Percentiles rank a stretch among this genome's conserved stretches.
Conservation (phyloP, 2,113 vertebrate species). For the Pomatorhinus ruficollis region DNA sequence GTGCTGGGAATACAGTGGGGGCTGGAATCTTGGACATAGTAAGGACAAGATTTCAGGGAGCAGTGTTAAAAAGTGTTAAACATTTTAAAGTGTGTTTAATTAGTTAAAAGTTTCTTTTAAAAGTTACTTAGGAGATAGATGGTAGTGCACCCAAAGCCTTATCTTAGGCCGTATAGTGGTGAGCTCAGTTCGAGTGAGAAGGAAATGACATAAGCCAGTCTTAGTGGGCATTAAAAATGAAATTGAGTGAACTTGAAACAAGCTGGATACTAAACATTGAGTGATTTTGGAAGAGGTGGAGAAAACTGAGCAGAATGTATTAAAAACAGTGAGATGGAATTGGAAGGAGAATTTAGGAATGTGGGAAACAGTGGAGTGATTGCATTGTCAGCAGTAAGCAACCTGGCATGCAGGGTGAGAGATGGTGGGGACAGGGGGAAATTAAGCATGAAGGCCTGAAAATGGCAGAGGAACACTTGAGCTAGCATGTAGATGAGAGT, state of each 20-base stretch:
- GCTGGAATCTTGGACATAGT: background rate
- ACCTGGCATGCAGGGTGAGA: background rate
- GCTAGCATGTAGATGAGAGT: background rate
- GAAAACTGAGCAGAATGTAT: background rate
- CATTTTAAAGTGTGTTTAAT: background rate
- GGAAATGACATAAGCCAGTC: background rate
- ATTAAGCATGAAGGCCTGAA: background rate
- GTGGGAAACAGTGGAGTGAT: background rate
- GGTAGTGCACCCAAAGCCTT: background rate
- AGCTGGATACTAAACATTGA: background rate
- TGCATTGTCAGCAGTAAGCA: background rate
- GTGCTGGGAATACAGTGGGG: background rate
- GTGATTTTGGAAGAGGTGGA: background rate
- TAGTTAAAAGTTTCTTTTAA: too few species aligned
- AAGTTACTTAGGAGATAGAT: background rate
- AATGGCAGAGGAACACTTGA: background rate
- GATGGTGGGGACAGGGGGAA: background rate
- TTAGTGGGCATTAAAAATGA: background rate
- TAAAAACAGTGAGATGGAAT: background rate
- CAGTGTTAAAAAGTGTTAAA: background rate
- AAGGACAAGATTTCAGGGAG: background rate
- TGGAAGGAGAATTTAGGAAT: background rate
- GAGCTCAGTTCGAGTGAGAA: background rate
- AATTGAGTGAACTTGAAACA: background rate
- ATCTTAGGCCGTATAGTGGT: fast-evolving